Conservation (phyloP, 2,888 invertebrate species). For the Hirtodrosophila trivittata region DNA sequence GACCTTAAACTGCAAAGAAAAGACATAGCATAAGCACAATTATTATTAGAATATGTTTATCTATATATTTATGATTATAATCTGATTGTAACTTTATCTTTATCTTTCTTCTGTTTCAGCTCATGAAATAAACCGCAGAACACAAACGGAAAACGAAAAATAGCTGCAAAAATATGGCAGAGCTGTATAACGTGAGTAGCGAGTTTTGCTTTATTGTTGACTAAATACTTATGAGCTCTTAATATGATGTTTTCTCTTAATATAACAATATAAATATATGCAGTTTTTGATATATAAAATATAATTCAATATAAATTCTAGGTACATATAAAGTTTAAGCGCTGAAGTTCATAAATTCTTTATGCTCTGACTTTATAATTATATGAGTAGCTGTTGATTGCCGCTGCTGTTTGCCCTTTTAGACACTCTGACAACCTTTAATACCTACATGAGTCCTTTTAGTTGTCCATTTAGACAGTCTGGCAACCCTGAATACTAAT, state of each 20-base stretch:
- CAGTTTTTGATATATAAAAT: conserved; percentile 42
- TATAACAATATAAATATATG: conserved; percentile 47
- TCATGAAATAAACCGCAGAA: conserved; percentile 18
- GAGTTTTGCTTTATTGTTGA: conserved; percentile 5
- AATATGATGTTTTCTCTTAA: conserved; percentile 1
- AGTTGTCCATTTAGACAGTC: too few species aligned
- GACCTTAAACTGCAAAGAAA: conserved; percentile 21
- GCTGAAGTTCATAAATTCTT: too few species aligned
- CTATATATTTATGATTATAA: neutral
- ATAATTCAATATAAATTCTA: neutral
- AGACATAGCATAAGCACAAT: too few species aligned
- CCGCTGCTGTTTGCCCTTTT: too few species aligned
- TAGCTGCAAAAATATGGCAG: conserved; percentile 38
- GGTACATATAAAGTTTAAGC: too few species aligned
- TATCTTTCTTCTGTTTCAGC: conserved; percentile 6
- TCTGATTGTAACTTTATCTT: too few species aligned
- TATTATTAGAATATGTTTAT: neutral
- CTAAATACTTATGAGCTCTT: conserved; percentile 39
- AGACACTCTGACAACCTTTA: too few species aligned
- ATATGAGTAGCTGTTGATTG: too few species aligned
- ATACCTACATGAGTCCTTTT: too few species aligned
- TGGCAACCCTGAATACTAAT: too few species aligned
- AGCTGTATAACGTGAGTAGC: conserved; percentile 59
- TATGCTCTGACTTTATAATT: too few species aligned
- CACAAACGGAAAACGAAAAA: conserved; percentile 4